These are phyloP conservation scores for Smutsia temminckii DNA, from an alignment of 2,797 vertebrate species.

Conservation along the genomic window DNA sequence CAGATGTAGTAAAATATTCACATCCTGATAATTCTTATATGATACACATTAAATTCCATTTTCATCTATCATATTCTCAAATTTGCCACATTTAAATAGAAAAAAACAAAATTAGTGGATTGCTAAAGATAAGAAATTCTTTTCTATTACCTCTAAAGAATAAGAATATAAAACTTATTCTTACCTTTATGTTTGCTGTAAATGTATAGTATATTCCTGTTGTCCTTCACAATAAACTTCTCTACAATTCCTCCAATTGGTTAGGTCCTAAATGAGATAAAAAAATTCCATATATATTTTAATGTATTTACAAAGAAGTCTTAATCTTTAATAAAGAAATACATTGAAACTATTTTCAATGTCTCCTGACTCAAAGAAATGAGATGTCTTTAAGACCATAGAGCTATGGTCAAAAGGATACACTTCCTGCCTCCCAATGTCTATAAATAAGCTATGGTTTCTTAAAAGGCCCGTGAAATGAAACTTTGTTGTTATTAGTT, in stretches of 20 bases:
- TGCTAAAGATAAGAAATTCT: not conserved
- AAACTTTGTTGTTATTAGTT: constrained; percentile 5
- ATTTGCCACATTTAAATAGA: not conserved
- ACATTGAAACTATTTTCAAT: not conserved
- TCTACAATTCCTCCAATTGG: not conserved
- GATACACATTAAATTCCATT: not conserved
- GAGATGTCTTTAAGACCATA: not conserved
- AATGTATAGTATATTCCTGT: not conserved
- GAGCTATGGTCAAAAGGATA: not conserved
- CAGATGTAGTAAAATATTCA: not conserved
- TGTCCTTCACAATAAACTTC: not conserved
- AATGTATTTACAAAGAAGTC: constrained; percentile 11
- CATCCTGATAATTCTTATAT: not conserved
- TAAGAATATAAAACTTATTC: not conserved
- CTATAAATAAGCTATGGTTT: constrained; percentile 62
- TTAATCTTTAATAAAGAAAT: constrained; percentile 4
- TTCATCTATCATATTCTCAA: not conserved
- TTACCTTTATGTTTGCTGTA: constrained; percentile 55
- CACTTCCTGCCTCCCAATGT: not conserved
- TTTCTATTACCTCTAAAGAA: not conserved
- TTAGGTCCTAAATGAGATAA: not conserved
- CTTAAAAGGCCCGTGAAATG: not conserved
- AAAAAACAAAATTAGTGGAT: not conserved
- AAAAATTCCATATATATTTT: not conserved
- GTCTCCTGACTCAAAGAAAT: not conserved